Evolutionary conservation across 2,888 invertebrate genomes (phyloP).

Genomic region (Mactromeris polynyma): DNA sequence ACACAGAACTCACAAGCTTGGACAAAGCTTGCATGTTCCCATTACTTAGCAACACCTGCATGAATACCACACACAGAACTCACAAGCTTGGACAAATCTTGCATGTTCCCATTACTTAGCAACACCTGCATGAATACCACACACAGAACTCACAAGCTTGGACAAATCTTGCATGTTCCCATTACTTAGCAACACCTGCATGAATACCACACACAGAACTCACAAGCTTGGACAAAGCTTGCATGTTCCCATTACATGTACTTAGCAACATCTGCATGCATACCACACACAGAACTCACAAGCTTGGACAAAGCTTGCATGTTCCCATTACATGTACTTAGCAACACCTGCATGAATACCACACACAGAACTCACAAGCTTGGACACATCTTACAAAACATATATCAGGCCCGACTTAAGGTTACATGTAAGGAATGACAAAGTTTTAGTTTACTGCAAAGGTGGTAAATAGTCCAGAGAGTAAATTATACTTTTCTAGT

Average conservation of each 20-base stretch:
- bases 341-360: neutral
- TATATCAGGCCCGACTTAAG: too few species aligned
- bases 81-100: neutral
- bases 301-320: neutral
- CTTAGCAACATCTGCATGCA: neutral
- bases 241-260: too few species aligned
- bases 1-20: neutral
- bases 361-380: neutral
- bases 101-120: too few species aligned
- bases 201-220: neutral
- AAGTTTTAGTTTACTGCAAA: too few species aligned
- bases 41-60: neutral
- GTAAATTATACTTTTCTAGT: too few species aligned
- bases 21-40: neutral
- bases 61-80: neutral
- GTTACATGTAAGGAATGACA: too few species aligned
- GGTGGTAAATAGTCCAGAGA: too few species aligned
- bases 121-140: neutral
- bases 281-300: neutral
- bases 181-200: neutral
- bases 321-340: neutral
- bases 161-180: neutral
- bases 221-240: neutral
- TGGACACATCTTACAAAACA: neutral
- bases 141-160: neutral